Percentiles rank a stretch among this genome's conserved stretches.
Conservation (phyloP, 2,888 invertebrate genomes). For the Sialis fuliginosa region DNA sequence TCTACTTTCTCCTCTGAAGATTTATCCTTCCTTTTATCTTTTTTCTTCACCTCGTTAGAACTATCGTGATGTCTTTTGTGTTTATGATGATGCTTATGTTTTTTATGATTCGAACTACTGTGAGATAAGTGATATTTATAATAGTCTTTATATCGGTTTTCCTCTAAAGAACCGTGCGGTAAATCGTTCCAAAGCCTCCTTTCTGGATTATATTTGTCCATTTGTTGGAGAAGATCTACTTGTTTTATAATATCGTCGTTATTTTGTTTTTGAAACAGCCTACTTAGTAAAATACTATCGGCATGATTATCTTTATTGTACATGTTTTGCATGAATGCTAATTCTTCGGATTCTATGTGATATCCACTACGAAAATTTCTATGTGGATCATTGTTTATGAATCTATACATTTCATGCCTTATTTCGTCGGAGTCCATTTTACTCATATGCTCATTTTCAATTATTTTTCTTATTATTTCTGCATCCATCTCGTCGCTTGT, state of each 20-base stretch:
- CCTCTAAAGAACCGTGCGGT: too few species aligned
- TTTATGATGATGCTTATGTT: slow-evolving; percentile 11
- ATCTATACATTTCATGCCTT: not conserved
- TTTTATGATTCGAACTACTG: too few species aligned
- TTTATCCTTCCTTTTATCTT: too few species aligned
- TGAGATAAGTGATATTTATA: too few species aligned
- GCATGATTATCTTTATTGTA: not conserved
- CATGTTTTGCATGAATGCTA: not conserved
- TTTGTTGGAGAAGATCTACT: too few species aligned
- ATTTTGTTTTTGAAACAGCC: not conserved
- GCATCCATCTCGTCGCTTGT: too few species aligned
- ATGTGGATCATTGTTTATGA: not conserved
- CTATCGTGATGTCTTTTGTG: slow-evolving; percentile 21
- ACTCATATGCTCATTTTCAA: not conserved
- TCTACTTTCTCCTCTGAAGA: not conserved
- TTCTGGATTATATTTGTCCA: too few species aligned
- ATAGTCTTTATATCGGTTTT: too few species aligned
- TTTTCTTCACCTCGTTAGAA: slow-evolving; percentile 8
- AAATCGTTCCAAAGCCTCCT: too few species aligned
- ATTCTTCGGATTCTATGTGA: not conserved
- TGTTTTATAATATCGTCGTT: not conserved
- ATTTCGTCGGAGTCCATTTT: not conserved
- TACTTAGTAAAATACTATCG: not conserved
- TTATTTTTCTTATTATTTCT: too few species aligned
- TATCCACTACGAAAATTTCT: not conserved